Evolutionary conservation across 2,797 vertebrate genomes (phyloP).

Genomic region (Chelonia mydas): DNA sequence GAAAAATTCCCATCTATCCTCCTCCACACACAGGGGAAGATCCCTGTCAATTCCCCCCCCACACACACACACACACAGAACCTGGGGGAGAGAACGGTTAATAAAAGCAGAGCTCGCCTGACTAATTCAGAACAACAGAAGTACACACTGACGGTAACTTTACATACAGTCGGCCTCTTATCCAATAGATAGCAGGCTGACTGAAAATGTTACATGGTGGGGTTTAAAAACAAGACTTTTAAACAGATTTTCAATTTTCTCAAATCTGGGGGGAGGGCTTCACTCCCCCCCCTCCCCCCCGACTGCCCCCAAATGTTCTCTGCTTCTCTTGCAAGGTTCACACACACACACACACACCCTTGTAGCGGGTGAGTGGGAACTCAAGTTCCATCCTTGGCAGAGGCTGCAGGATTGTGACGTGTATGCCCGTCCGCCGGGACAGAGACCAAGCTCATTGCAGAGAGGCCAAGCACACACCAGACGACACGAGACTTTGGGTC

Average conservation of each 20-base stretch:
- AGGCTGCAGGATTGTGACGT: neutral
- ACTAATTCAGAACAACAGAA: neutral
- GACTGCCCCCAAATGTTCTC: neutral
- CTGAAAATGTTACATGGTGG: neutral
- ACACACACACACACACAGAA: accelerated
- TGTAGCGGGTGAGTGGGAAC: neutral
- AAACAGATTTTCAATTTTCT: neutral
- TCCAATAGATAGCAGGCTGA: neutral
- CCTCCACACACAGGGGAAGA: neutral
- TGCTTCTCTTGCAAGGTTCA: neutral
- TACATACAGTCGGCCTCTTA: neutral
- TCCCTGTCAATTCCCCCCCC: accelerated
- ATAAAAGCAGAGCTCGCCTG: neutral
- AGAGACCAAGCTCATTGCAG: neutral
- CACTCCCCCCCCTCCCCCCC: no score
- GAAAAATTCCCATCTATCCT: neutral
- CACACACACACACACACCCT: no score
- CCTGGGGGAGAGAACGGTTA: neutral
- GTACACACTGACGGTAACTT: neutral
- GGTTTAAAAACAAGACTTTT: neutral
- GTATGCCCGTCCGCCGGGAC: neutral
- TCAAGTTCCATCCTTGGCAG: neutral
- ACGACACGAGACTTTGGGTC: neutral
- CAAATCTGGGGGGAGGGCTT: neutral
- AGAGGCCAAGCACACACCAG: neutral